Conservation (phyloP, 2,797 vertebrate genomes). For the Phataginus tetradactyla region DNA sequence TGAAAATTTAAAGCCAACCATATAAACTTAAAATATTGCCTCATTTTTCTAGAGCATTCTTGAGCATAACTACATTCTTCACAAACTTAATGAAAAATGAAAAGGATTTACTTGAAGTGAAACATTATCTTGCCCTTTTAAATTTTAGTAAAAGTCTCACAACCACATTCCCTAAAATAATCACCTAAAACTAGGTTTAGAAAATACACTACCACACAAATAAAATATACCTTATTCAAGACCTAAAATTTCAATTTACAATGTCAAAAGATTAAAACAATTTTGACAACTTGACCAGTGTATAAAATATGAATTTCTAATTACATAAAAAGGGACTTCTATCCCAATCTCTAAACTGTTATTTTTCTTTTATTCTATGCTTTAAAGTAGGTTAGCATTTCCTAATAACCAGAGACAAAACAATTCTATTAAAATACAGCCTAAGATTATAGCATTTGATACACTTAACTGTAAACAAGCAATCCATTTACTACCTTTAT, state of each 20-base stretch:
- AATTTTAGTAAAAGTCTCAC: not conserved
- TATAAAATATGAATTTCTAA: constrained; percentile 35
- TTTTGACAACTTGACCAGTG: not conserved
- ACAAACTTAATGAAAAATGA: constrained; percentile 29
- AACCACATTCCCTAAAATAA: constrained; percentile 4
- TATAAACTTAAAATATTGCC: not conserved
- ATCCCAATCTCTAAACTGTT: not conserved
- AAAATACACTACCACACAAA: constrained; percentile 10
- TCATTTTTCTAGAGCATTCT: not conserved
- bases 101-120: constrained; percentile 46
- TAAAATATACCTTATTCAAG: constrained; percentile 11
- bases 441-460: constrained; percentile 21
- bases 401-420: constrained; percentile 48
- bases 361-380: constrained; percentile 32
- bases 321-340: constrained; percentile 27
- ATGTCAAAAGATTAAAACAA: constrained; percentile 17
- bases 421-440: not conserved
- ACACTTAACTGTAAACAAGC: constrained; percentile 14
- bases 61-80: not conserved
- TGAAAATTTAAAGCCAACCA: constrained; percentile 14
- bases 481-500: not conserved
- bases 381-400: constrained; percentile 49
- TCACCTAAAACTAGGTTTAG: constrained; percentile 2
- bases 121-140: constrained; percentile 36
- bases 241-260: constrained; percentile 46